These are phyloP conservation scores for Phalera bucephala DNA, from an alignment of 2,888 invertebrate species.

Conservation along the genomic window DNA sequence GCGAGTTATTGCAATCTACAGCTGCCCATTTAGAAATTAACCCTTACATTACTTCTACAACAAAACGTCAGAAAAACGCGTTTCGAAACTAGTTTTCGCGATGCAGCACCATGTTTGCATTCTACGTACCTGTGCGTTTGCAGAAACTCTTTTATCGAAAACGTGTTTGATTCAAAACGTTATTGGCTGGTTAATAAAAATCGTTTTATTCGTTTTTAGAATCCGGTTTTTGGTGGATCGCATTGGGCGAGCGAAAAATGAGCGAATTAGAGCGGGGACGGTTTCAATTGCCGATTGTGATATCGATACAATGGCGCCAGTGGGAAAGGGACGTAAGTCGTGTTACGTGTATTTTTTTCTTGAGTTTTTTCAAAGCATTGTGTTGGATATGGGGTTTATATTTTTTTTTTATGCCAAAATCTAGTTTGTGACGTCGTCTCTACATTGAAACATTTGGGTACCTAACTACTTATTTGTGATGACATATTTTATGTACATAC, in stretches of 20 bases:
- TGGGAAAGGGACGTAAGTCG: too few species aligned
- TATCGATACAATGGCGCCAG: slow-evolving; percentile 25
- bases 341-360: too few species aligned
- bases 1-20: slow-evolving; percentile 41
- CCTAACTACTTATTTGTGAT: too few species aligned
- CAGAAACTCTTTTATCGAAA: slow-evolving; percentile 47
- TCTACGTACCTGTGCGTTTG: slow-evolving; percentile 64
- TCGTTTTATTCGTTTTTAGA: slow-evolving; percentile 23
- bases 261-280: slow-evolving; percentile 32
- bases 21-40: slow-evolving; percentile 30
- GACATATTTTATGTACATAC: too few species aligned
- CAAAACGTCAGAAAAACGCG: slow-evolving; percentile 39
- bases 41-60: slow-evolving; percentile 28
- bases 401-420: too few species aligned
- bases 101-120: slow-evolving; percentile 67
- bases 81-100: slow-evolving; percentile 50
- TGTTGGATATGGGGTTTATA: too few species aligned
- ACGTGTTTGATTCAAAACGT: slow-evolving; percentile 39
- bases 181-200: slow-evolving; percentile 22
- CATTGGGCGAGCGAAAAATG: slow-evolving; percentile 35
- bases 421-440: too few species aligned
- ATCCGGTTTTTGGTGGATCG: slow-evolving; percentile 34
- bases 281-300: slow-evolving; percentile 36
- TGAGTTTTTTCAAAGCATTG: too few species aligned
- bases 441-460: too few species aligned